These are phyloP conservation scores for Stegostoma tigrinum DNA, from an alignment of 2,113 vertebrate genomes.

Conservation along the genomic window DNA sequence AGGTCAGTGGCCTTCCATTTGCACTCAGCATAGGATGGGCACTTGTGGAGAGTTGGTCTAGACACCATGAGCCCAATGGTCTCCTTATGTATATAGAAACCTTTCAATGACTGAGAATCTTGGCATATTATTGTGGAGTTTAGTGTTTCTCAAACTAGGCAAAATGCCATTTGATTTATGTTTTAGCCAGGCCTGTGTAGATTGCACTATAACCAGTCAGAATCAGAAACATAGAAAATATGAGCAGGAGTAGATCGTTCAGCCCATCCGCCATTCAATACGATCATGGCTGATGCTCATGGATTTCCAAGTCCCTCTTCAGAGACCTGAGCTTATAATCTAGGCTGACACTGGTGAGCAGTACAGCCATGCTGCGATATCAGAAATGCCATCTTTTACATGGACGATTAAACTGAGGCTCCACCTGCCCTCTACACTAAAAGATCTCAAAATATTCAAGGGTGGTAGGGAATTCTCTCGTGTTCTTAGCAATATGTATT, in stretches of 20 bases:
- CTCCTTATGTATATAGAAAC: background rate
- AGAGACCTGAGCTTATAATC: background rate
- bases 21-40: background rate
- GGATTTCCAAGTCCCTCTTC: background rate
- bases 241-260: too few species aligned
- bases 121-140: too few species aligned
- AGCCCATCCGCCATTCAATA: too few species aligned
- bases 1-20: too few species aligned
- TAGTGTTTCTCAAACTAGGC: background rate
- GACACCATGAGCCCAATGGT: background rate
- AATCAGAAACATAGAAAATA: background rate
- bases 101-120: background rate
- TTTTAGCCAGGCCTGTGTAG: background rate
- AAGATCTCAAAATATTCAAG: too few species aligned
- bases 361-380: background rate
- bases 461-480: too few species aligned
- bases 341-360: background rate
- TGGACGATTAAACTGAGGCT: background rate
- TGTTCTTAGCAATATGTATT: too few species aligned
- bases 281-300: background rate
- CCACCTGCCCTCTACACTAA: too few species aligned
- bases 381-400: background rate
- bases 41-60: background rate
- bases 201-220: background rate
- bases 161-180: background rate